Conservation (phyloP, 2,888 invertebrate species). For the Noctua janthina region DNA sequence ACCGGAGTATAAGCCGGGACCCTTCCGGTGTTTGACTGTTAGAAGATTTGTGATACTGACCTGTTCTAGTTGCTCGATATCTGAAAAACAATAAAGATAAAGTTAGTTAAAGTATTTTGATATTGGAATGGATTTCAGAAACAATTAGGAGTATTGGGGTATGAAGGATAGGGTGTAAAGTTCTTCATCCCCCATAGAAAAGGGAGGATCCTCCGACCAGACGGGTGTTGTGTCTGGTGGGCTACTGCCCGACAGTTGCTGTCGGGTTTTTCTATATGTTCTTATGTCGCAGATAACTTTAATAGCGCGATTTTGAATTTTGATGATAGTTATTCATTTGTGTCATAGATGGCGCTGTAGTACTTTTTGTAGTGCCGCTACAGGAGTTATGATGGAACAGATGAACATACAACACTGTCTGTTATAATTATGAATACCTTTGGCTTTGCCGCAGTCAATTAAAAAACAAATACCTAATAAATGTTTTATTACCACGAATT, state of each 20-base stretch:
- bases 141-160: not conserved
- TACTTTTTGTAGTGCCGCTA: no score
- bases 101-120: conserved; percentile 15
- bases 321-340: no score
- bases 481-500: not conserved
- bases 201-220: not conserved
- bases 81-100: conserved; percentile 49
- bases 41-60: conserved; percentile 52
- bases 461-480: not conserved
- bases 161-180: not conserved
- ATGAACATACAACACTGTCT: not conserved
- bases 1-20: conserved; percentile 32
- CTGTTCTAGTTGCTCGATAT: conserved; percentile 43
- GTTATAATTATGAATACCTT: not conserved
- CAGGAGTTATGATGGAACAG: not conserved
- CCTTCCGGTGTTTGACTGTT: conserved; percentile 54
- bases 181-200: not conserved
- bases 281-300: not conserved
- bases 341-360: no score
- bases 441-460: not conserved
- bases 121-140: not conserved
- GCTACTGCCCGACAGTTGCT: not conserved
- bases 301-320: no score
- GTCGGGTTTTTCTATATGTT: not conserved
- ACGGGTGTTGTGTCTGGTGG: no score